Evolutionary conservation across 2,113 vertebrate genomes (phyloP), one percentile per base, ranked within the genome.

Genomic region (Sander lucioperca): DNA sequence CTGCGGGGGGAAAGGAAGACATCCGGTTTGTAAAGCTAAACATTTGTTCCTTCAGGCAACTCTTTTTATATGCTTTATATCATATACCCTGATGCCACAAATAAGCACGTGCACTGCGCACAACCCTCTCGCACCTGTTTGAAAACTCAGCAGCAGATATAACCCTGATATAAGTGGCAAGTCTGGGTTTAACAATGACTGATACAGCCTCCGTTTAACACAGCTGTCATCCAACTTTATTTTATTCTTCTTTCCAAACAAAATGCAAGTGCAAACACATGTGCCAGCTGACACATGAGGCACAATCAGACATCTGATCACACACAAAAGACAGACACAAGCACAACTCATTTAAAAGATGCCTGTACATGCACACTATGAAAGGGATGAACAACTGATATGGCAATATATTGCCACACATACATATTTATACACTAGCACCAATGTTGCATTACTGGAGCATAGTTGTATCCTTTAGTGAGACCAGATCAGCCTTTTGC

Each of bases 1-100:
- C 80, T 82, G 74, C 54, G 27, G 64, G 66, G 66, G 71, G 14
- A 36, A 69, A 39, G 66, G 71, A 79, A 78, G 86, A 68, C 80
- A 74, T 86, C 74, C 71, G 70, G 83, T 88, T 88, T 89, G 80
- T 74, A 80, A 89, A 88, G 73, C 86, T 90, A 91, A 92, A 90
- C 83, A 87, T 68, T 80, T 3, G 2, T 72, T 84, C 88, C 92
- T 91, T 73, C 79, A 30, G 85, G 90, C 79, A n/a, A 87, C 43
- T 83, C 68, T 71, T 88, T 91, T 89, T 57, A 76, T 92, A 84
- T 51, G 62, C 67, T 87, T 91, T 68, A 81, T 83, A 85, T 89
- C 73, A 89, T 64, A 85, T 50, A 71, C 86, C 61, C 51, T 5
- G 7, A 66, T 76, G 83, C 68, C 85, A 77, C 85, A 77, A 70